phyloP scores from a whole-genome alignment of 1,140 invertebrate species.

The Piezodorus guildinii region DNA sequence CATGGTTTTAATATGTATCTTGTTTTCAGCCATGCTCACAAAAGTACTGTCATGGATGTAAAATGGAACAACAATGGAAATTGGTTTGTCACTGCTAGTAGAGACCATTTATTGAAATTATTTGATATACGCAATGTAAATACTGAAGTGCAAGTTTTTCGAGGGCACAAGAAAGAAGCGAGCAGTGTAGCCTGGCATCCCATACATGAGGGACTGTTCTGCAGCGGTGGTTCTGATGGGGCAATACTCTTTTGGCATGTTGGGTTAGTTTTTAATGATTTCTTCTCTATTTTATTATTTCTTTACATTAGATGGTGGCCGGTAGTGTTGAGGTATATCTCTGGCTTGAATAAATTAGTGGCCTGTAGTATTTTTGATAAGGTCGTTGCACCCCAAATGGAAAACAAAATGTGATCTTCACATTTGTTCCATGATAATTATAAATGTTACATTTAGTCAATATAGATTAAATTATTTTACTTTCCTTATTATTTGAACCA shows the following conservation, averaged over 20 bases:
- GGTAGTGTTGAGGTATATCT: too few species aligned
- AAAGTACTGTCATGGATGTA: slow-evolving; percentile 97
- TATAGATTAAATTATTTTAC: neutral
- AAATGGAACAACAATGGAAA: slow-evolving; percentile 99
- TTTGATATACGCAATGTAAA: slow-evolving; percentile 94
- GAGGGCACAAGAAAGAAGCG: slow-evolving; percentile 97
- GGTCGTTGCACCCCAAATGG: too few species aligned
- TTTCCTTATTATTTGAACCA: neutral
- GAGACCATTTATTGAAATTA: slow-evolving; percentile 94
- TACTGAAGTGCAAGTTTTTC: slow-evolving; percentile 89
- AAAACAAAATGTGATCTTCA: too few species aligned
- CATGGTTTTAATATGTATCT: slow-evolving; percentile 18
- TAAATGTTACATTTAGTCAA: too few species aligned
- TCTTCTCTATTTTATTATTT: neutral
- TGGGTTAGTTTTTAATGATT: slow-evolving; percentile 45
- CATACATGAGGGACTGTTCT: slow-evolving; percentile 89
- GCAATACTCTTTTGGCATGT: slow-evolving; percentile 98
- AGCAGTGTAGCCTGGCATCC: slow-evolving; percentile 97
- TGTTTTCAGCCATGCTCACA: slow-evolving; percentile 84
- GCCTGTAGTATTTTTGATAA: too few species aligned
- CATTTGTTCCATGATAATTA: too few species aligned
- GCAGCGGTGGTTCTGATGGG: slow-evolving; percentile 93
- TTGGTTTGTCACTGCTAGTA: slow-evolving; percentile 95
- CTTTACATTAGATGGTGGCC: neutral
- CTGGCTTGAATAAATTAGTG: too few species aligned